Evolutionary conservation across 2,888 invertebrate species (phyloP), one percentile per base, ranked within the genome.

Genomic region (Acronicta leporina): DNA sequence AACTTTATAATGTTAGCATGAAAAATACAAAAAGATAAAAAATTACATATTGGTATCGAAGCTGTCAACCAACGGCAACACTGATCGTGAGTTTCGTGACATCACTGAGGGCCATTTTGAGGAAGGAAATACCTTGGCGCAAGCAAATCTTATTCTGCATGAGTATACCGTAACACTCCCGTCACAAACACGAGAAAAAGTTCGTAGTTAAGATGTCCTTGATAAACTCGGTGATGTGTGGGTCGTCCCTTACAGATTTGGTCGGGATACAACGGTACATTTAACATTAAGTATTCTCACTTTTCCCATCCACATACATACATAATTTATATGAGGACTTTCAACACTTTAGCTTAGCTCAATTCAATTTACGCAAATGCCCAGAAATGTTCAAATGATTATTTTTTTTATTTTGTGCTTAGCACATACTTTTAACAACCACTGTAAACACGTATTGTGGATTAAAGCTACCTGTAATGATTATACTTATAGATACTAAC

Each of bases 361-460:
- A 38, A 20, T 53, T 43, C 33, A 46, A 59, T 52, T 42, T 35
- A 44, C 16, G 38, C 49, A 47, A 46, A 14, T 43, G 54, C 25
- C 41, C 45, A 30, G 13, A 53, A 35, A 50, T 16, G 38, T 4
- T 48, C 42, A 33, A 52, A 1, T 3, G 20, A 25, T 52, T 16
- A 47, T 57, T 48, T 46, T 60, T 47, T 41, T 52, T 59, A 50
- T 61, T 42, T 66, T 77, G 77, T 78, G 80, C 80, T 72, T 71
- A 70, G 75, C 81, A 79, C 78, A 80, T 79, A 77, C 69, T 56
- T 70, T 68, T 62, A 58, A 62, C 53, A 70, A 65, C 57, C 57
- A 67, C 57, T 51, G 8, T 40, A 54, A 35, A 72, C 15, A 68
- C 61, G 47, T 63, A 63, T 60, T 62, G 43, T 40, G 9, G 14